These are phyloP conservation scores for Climacteris rufus DNA, from an alignment of 2,113 vertebrate genomes.

Conservation along the genomic window DNA sequence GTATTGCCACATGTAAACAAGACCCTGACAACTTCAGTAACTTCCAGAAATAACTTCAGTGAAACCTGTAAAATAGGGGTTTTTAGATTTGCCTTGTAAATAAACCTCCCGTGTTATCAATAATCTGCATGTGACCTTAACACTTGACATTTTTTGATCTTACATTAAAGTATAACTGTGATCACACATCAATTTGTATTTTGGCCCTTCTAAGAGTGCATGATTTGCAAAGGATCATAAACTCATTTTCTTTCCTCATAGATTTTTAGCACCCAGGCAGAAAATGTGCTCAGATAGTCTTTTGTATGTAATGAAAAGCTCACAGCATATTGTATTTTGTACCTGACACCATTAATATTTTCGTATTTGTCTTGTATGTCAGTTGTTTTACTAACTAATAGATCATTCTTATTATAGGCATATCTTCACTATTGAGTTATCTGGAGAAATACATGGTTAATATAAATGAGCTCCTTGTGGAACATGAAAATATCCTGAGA, in stretches of 20 bases:
- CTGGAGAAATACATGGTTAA: background rate
- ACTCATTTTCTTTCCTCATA: conserved; percentile 6
- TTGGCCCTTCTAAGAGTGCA: background rate
- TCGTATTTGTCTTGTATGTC: background rate
- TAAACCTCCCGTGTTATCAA: background rate
- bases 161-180: background rate
- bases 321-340: background rate
- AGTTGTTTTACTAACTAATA: conserved; percentile 29
- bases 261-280: conserved; percentile 34
- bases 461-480: background rate
- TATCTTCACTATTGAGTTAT: background rate
- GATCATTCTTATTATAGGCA: background rate
- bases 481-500: background rate
- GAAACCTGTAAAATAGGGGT: background rate
- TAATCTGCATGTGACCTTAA: background rate
- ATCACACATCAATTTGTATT: background rate
- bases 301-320: conserved; percentile 20
- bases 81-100: background rate
- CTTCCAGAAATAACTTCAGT: background rate
- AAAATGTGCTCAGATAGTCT: background rate
- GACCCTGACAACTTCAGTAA: background rate
- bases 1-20: background rate
- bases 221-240: conserved; percentile 9
- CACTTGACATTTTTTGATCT: background rate
- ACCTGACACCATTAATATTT: conserved; percentile 11